Percentiles rank a stretch among this genome's conserved stretches.
Evolutionary conservation across 2,113 vertebrate genomes (phyloP).

Genomic region (Etia nguti): DNA sequence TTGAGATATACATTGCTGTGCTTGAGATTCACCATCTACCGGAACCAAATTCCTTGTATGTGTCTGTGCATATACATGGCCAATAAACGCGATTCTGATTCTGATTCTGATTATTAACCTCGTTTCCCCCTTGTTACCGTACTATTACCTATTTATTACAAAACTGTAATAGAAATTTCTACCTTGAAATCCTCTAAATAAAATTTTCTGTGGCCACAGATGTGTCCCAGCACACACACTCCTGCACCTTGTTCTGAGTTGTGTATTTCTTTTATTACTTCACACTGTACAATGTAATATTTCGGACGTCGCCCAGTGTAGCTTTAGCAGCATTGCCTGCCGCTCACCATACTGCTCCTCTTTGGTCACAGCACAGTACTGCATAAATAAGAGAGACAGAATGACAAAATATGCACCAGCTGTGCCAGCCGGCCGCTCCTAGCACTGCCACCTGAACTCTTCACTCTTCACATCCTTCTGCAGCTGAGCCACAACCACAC

Average conservation of each 20-base stretch:
- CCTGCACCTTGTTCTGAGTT: neutral
- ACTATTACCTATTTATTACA: neutral
- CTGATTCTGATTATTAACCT: neutral
- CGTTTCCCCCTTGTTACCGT: neutral
- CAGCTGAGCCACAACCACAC: neutral
- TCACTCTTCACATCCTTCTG: neutral
- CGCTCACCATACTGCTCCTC: neutral
- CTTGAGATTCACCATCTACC: too few relatives aligned
- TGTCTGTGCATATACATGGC: too few relatives aligned
- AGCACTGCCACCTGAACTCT: neutral
- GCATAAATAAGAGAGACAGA: neutral
- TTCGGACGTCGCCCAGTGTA: accelerated
- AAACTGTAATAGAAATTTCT: neutral
- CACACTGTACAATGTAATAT: neutral
- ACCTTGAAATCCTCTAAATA: neutral
- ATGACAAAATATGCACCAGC: neutral
- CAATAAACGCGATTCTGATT: too few relatives aligned
- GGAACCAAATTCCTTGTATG: too few relatives aligned
- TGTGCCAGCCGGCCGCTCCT: neutral
- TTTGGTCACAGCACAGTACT: neutral
- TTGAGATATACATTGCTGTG: too few relatives aligned
- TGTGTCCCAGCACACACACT: neutral
- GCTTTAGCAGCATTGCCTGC: neutral
- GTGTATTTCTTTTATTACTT: neutral
- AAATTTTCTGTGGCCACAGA: neutral